Evolutionary conservation across 2,888 invertebrate species (phyloP).

Genomic region (Podotricha telesiphe): DNA sequence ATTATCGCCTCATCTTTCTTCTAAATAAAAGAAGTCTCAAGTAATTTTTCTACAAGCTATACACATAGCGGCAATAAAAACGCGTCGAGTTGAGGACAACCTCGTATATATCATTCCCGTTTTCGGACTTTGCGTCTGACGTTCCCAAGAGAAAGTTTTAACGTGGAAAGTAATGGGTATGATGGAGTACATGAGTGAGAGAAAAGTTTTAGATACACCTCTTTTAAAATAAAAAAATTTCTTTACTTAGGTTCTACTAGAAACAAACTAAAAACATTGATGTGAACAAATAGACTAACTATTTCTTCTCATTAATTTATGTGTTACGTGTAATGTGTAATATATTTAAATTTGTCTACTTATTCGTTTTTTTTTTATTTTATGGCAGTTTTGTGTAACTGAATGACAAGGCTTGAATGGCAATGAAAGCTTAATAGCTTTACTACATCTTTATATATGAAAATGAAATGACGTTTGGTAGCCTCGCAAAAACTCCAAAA

Average conservation of each 20-base stretch:
- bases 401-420: too few relatives aligned
- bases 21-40: slow-evolving; percentile 63
- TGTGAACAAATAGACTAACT: too few relatives aligned
- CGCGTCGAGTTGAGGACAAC: slow-evolving; percentile 62
- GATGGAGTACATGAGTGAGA: not conserved
- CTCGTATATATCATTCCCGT: slow-evolving; percentile 71
- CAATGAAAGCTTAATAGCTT: too few relatives aligned
- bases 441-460: too few relatives aligned
- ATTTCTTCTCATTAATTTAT: too few relatives aligned
- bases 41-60: slow-evolving; percentile 79
- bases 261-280: too few relatives aligned
- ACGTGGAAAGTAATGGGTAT: slow-evolving; percentile 60
- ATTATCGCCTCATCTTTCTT: slow-evolving; percentile 58
- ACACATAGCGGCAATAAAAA: slow-evolving; percentile 78
- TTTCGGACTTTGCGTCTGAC: slow-evolving; percentile 61
- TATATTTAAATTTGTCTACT: too few relatives aligned
- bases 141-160: slow-evolving; percentile 75
- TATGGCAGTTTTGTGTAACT: too few relatives aligned
- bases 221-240: not conserved
- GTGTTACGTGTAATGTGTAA: too few relatives aligned
- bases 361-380: too few relatives aligned
- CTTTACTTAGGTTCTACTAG: not conserved
- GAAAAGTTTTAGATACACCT: not conserved
- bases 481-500: too few relatives aligned
- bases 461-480: too few relatives aligned